Percentiles rank a stretch among this genome's conserved stretches.
These are phyloP conservation scores for Caenorhabditis parvicauda DNA, from an alignment of 2,888 invertebrate genomes.

Conservation along the genomic window DNA sequence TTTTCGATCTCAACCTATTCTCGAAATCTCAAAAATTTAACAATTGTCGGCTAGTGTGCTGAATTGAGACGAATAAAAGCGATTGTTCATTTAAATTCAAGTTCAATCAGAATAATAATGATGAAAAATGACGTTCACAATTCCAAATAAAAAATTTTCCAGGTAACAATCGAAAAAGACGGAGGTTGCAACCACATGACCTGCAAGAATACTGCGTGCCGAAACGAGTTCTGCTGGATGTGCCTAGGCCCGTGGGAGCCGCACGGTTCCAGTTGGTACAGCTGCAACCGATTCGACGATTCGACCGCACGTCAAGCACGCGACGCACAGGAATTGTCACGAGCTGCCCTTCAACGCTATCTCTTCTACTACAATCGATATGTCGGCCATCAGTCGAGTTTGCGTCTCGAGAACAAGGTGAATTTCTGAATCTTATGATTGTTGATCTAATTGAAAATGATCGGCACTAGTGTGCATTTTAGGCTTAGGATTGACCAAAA, in stretches of 20 bases:
- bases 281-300: slow-evolving; percentile 88
- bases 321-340: slow-evolving; percentile 84
- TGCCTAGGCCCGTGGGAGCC: slow-evolving; percentile 98
- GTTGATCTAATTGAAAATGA: too few relatives aligned
- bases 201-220: slow-evolving; percentile 96
- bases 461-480: too few relatives aligned
- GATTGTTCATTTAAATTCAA: not conserved
- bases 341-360: slow-evolving; percentile 91
- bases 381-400: slow-evolving; percentile 98
- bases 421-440: not conserved
- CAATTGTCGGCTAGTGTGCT: too few relatives aligned
- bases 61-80: too few relatives aligned
- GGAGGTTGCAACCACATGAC: slow-evolving; percentile 99
- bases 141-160: not conserved
- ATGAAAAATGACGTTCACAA: not conserved
- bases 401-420: slow-evolving; percentile 83
- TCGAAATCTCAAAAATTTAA: not conserved
- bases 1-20: too few relatives aligned
- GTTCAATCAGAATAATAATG: not conserved
- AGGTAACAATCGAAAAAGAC: slow-evolving; percentile 72
- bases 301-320: slow-evolving; percentile 92
- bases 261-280: slow-evolving; percentile 84
- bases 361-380: slow-evolving; percentile 97
- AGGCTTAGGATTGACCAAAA: too few relatives aligned
- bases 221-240: slow-evolving; percentile 98